Base-by-base conservation (phyloP, 2,888 invertebrate species). In the Acrocyrtus sp. region DNA sequence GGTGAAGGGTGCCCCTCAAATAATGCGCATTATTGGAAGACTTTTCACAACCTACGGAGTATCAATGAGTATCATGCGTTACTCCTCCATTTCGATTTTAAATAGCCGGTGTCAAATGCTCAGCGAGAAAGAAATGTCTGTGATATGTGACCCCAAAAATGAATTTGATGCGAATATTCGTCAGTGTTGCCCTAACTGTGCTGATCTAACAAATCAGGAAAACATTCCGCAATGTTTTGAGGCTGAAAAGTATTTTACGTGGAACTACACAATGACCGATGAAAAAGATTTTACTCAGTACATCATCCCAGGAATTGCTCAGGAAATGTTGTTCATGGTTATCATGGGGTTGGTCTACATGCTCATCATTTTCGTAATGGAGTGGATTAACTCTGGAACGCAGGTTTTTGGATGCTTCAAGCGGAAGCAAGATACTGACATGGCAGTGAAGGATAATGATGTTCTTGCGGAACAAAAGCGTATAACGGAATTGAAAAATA, bases 31-130 rank as follows among this genome's bases (percentile, higher is more conserved):
- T 53, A 43, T 74, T 27, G 72, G 70, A 4, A 61, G 78, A n/a
- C 8, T 76, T 3, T 76, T 77, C 45, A 72, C 80, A 24, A 78
- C 78, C 3, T 80, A 77, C 56, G 72, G 74, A 5, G 80, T 77
- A 2, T 74, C 78, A 3, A 58, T 80, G 45, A 80, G 80, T 57
- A 74, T 80, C 10, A 78, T 80, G 72, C 74, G 80, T 17, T 80
- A 68, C 43, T 75, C 78, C 3, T 75, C 76, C 53, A 77, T 78
- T 24, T 74, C 78, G 5, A 77, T 74, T 15, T 58, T 73, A n/a
- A 80, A 80, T 47, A 75, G 72, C 10, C 62, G 77, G 22, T 81
- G 78, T 78, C 15, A 81, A 34, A 72, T 77, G 66, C 57, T 80
- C 1, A 69, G 74, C 12, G 21, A 57, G 1, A 66, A 72, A n/a